Conservation (phyloP, 1,140 invertebrate species). For the Temnothorax curvispinosus region DNA sequence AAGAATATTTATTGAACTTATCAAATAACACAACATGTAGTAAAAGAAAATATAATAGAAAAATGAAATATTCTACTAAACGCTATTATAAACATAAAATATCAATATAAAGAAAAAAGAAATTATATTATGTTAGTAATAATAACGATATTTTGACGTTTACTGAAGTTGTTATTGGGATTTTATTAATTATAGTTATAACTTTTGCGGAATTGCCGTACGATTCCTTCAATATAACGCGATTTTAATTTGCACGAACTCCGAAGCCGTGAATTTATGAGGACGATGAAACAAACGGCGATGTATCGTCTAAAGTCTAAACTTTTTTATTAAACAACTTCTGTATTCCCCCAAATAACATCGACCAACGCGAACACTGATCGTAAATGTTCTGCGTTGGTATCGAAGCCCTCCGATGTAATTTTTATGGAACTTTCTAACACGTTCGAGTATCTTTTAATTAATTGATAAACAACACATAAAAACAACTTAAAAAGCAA, state of each 20-base stretch:
- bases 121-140: neutral
- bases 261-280: conserved; percentile 38
- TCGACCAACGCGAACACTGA: neutral
- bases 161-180: neutral
- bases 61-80: too few species aligned
- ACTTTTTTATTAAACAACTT: conserved; percentile 62
- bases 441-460: conserved; percentile 24
- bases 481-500: conserved; percentile 1
- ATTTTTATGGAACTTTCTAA: conserved; percentile 34
- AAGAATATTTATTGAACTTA: neutral
- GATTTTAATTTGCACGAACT: conserved; percentile 38
- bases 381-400: neutral
- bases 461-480: conserved; percentile 33
- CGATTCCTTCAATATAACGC: neutral
- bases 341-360: conserved; percentile 35
- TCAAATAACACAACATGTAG: neutral
- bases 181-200: conserved; percentile 28
- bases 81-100: neutral
- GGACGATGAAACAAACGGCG: conserved; percentile 35
- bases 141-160: neutral
- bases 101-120: neutral
- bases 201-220: neutral
- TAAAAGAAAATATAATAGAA: too few species aligned
- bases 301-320: conserved; percentile 28
- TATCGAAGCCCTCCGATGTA: conserved; percentile 3